Evolutionary conservation across 2,113 vertebrate genomes (phyloP).

Genomic region (Perca flavescens): DNA sequence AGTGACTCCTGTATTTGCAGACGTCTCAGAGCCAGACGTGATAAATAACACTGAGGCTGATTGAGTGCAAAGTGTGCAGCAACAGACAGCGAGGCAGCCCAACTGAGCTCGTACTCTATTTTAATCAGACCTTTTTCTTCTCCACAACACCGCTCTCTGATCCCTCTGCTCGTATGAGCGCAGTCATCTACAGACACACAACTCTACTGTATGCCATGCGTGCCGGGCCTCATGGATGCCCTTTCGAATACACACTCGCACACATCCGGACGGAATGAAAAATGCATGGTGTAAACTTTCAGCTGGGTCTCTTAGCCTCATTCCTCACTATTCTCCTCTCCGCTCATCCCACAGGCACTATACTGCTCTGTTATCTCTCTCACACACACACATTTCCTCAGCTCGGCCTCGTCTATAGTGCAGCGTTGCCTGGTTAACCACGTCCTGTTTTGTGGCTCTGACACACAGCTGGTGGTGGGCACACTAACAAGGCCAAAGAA

Average conservation of each 20-base stretch:
- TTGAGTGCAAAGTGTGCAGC: constrained; percentile 60
- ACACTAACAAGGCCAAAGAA: constrained; percentile 68
- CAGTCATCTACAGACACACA: constrained; percentile 52
- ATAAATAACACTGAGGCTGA: constrained; percentile 57
- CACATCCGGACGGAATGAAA: constrained; percentile 63
- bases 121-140: constrained; percentile 55
- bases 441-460: constrained; percentile 61
- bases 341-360: constrained; percentile 25
- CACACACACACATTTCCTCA: constrained; percentile 47
- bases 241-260: constrained; percentile 32
- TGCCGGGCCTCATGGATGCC: constrained; percentile 12
- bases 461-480: constrained; percentile 74
- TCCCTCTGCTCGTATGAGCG: constrained; percentile 49
- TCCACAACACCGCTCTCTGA: constrained; percentile 42
- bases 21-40: constrained; percentile 45
- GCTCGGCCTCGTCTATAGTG: constrained; percentile 18
- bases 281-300: constrained; percentile 78
- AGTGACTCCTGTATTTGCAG: constrained; percentile 54
- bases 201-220: constrained; percentile 15
- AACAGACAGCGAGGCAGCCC: constrained; percentile 40
- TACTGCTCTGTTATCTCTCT: constrained; percentile 38
- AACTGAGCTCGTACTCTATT: constrained; percentile 58
- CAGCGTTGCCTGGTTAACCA: constrained; percentile 71
- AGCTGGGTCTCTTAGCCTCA: constrained; percentile 41
- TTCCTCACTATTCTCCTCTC: constrained; percentile 40